These are phyloP conservation scores for Drosophila rellima DNA, from an alignment of 2,888 invertebrate species.

Conservation along the genomic window DNA sequence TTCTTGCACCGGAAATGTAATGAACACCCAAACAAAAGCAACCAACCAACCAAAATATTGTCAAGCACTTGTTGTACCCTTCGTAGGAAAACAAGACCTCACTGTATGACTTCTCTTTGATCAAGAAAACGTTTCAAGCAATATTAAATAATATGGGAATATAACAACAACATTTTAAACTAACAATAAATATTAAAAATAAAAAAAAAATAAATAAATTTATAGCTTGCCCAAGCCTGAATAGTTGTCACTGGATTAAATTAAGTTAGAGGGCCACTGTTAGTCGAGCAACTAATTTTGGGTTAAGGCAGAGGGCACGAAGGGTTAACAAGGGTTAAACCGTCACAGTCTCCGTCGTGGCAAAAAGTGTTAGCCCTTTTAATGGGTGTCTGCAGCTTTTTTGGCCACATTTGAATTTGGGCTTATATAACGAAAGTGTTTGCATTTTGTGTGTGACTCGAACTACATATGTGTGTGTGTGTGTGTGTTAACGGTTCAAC, in stretches of 20 bases:
- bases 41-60: slow-evolving; percentile 21
- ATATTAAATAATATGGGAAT: too few relatives aligned
- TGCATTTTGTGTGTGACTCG: slow-evolving; percentile 16
- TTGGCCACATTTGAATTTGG: slow-evolving; percentile 27
- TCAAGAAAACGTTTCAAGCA: too few relatives aligned
- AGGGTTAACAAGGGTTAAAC: slow-evolving; percentile 11
- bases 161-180: too few relatives aligned
- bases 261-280: not conserved
- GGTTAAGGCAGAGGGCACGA: not conserved
- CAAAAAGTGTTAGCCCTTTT: slow-evolving; percentile 21
- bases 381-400: slow-evolving; percentile 6
- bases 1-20: slow-evolving; percentile 32
- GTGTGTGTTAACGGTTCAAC: slow-evolving; percentile 27
- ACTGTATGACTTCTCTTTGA: too few relatives aligned
- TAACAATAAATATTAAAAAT: too few relatives aligned
- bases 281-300: slow-evolving; percentile 4
- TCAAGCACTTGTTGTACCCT: slow-evolving; percentile 36
- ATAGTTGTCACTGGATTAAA: not conserved
- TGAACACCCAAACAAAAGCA: slow-evolving; percentile 17
- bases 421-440: slow-evolving; percentile 37
- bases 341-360: slow-evolving; percentile 1
- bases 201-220: not conserved
- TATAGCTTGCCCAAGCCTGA: not conserved
- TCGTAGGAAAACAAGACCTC: too few relatives aligned
- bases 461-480: slow-evolving; percentile 23